Conservation (phyloP, 2,888 invertebrate species). For the Xestia rhomboidea region DNA sequence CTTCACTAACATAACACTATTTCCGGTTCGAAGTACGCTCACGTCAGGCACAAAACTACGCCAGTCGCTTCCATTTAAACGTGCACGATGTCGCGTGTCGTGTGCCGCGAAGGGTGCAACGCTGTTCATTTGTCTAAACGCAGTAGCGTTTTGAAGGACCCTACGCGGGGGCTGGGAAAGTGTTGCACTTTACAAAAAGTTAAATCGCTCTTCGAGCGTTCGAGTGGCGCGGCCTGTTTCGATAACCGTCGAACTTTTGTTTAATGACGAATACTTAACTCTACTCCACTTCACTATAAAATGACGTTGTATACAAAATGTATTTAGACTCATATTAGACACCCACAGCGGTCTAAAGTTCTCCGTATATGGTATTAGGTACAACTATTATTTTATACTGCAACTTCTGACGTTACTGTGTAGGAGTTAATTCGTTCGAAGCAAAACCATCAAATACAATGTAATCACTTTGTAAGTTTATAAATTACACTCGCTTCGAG, state of each 20-base stretch:
- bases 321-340: conserved; percentile 34
- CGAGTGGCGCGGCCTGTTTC: conserved; percentile 75
- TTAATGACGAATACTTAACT: conserved; percentile 74
- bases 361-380: conserved; percentile 7
- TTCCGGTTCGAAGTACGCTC: conserved; percentile 33
- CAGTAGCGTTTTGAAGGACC: conserved; percentile 85
- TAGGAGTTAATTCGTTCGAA: conserved; percentile 54
- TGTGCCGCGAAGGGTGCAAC: conserved; percentile 87
- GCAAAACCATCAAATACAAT: conserved; percentile 66
- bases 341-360: conserved; percentile 36
- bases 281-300: conserved; percentile 64
- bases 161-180: conserved; percentile 87
- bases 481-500: conserved; percentile 73
- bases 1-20: conserved; percentile 11
- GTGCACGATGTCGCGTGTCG: conserved; percentile 70
- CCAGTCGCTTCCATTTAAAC: conserved; percentile 60
- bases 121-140: conserved; percentile 90
- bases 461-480: conserved; percentile 81
- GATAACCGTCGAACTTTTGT: conserved; percentile 79
- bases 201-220: conserved; percentile 83
- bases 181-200: conserved; percentile 90
- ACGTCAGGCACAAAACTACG: conserved; percentile 19
- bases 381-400: conserved; percentile 41
- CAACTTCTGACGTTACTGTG: conserved; percentile 33
- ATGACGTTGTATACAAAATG: conserved; percentile 51